phyloP scores from a whole-genome alignment of 2,888 invertebrate species.

The Eristalis intricaria region DNA sequence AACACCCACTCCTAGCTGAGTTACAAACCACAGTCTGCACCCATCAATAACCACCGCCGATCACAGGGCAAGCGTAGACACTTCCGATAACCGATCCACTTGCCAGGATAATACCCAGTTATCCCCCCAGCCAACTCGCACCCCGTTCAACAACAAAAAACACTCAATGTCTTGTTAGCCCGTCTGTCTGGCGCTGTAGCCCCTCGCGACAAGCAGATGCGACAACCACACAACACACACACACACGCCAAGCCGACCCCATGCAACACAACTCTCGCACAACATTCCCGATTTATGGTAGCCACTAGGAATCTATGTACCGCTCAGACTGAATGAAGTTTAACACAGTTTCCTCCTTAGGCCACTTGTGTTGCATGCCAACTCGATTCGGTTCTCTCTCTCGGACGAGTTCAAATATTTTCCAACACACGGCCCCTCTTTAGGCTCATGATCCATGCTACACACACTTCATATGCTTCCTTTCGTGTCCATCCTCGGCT shows the following conservation, averaged over 20 bases:
- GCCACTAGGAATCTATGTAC: constrained; percentile 69
- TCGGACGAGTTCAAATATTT: constrained; percentile 46
- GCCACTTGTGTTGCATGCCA: constrained; percentile 31
- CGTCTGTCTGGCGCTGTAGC: constrained; percentile 7
- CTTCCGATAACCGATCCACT: constrained; percentile 4
- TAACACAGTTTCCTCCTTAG: constrained; percentile 67
- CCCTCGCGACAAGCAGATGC: constrained; percentile 42
- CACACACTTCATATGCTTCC: constrained; percentile 33
- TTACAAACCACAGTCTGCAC: background rate
- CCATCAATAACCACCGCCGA: background rate
- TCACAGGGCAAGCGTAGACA: background rate
- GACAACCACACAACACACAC: constrained; percentile 33
- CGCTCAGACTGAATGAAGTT: constrained; percentile 67
- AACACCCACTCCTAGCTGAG: too few relatives aligned
- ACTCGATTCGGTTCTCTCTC: constrained; percentile 1
- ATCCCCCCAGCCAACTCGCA: background rate
- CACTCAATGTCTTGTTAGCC: constrained; percentile 56
- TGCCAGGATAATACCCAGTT: constrained; percentile 19
- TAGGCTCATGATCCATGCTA: constrained; percentile 63
- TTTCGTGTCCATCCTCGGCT: background rate
- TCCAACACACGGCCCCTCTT: background rate
- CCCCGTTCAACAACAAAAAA: constrained; percentile 21
- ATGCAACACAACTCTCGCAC: constrained; percentile 27
- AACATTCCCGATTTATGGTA: constrained; percentile 67
- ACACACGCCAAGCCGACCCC: background rate